These are phyloP conservation scores for Pararge aegeria DNA, from an alignment of 1,140 invertebrate species.

Conservation along the genomic window DNA sequence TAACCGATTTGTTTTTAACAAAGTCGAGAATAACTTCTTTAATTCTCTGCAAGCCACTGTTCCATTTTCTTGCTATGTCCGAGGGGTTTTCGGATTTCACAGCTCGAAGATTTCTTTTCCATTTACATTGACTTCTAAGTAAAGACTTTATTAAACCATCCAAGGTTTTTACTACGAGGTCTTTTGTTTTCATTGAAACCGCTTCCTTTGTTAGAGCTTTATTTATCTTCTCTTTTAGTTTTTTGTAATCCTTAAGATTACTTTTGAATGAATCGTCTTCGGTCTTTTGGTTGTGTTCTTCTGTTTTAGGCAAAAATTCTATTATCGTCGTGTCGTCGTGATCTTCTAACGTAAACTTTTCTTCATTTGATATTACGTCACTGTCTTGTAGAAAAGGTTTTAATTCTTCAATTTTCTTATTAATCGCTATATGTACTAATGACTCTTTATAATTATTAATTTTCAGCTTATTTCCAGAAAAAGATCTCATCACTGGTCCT, in stretches of 20 bases:
- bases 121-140: slow-evolving; percentile 42
- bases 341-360: slow-evolving; percentile 36
- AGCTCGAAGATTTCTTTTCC: slow-evolving; percentile 33
- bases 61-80: slow-evolving; percentile 23
- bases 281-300: slow-evolving; percentile 15
- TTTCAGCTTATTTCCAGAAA: slow-evolving; percentile 9
- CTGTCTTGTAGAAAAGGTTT: slow-evolving; percentile 47
- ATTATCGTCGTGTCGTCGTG: slow-evolving; percentile 52
- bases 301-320: slow-evolving; percentile 39
- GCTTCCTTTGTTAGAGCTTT: slow-evolving; percentile 41
- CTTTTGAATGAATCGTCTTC: slow-evolving; percentile 29
- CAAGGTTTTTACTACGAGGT: slow-evolving; percentile 43
- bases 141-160: slow-evolving; percentile 48
- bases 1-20: background rate
- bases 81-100: slow-evolving; percentile 2
- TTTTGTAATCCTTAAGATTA: slow-evolving; percentile 45
- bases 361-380: slow-evolving; percentile 25
- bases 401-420: slow-evolving; percentile 41
- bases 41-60: slow-evolving; percentile 23
- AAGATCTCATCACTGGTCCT: slow-evolving; percentile 29
- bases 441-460: slow-evolving; percentile 20
- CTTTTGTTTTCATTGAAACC: slow-evolving; percentile 43
- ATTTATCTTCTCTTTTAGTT: slow-evolving; percentile 44
- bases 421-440: slow-evolving; percentile 37
- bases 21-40: slow-evolving; percentile 17